Evolutionary conservation across 2,888 invertebrate species (phyloP), one percentile per base, ranked within the genome.

Genomic region (Andrena hattorfiana): DNA sequence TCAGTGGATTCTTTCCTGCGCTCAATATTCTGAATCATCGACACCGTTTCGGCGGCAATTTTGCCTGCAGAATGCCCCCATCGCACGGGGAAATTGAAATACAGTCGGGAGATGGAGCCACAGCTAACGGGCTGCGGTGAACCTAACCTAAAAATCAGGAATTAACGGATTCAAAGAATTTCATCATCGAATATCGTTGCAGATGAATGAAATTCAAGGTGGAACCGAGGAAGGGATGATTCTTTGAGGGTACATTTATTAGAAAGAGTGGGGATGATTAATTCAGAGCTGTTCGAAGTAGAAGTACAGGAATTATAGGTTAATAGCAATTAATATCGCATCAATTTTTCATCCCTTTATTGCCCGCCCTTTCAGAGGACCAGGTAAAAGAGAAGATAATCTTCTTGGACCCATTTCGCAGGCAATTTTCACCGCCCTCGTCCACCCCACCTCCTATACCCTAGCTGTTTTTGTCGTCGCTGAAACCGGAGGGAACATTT

Each of bases 401-500:
- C 42, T 0, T 26, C 48, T 8, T 13, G 78, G 32, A 60, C 35
- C 49, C 35, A 68, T 63, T 81, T 68, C 42, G 10, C 72, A 7
- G 13, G 35, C 64, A 62, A 75, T 60, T 69, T 69, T n/a, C 51
- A 28, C 71, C 26, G 28, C n/a, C 20, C 2, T 59, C 32, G 30
- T 72, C 59, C 71, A 8, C 6, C n/a, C 56, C 26, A 3, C 10
- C 10, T 26, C 26, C n/a, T 28, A 56, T 49, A 48, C 32, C 49
- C 42, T 30, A 26, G 62, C 66, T 78, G 70, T 67, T 70, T 32
- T 60, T 59, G 64, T 28, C 77, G 49, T 23, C 16, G 56, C 8
- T 13, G 56, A 32, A 32, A 71, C 23, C 8, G 10, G 42, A 2
- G 26, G 20, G 23, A 42, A 69, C 86, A 86, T 84, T 87, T 85